A percentile compares a stretch with the other conserved stretches of the same genome.
Conservation (phyloP, 2,888 invertebrate genomes). For the Eupithecia subfuscata region DNA sequence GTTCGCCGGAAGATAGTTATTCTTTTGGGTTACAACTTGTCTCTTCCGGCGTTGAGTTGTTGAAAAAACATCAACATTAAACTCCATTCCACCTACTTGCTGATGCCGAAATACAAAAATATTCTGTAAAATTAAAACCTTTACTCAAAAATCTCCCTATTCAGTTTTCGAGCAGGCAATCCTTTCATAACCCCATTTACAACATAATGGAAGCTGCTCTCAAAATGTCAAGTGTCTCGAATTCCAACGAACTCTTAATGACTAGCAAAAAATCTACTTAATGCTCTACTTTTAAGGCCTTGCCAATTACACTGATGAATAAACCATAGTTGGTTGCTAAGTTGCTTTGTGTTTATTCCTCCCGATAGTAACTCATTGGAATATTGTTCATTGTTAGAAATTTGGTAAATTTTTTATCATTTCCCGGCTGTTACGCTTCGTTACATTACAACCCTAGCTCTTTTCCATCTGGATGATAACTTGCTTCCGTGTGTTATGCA, state of each 20-base stretch:
- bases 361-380: neutral
- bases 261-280: neutral
- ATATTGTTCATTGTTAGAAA: neutral
- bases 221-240: conserved; percentile 10
- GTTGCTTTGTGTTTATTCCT: neutral
- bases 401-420: neutral
- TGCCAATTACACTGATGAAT: neutral
- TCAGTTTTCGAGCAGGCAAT: neutral
- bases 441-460: conserved; percentile 35
- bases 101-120: neutral
- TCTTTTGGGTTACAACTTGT: neutral
- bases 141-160: neutral
- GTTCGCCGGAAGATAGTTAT: neutral
- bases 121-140: neutral
- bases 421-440: conserved; percentile 4
- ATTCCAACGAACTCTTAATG: conserved; percentile 1
- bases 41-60: neutral
- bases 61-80: neutral
- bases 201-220: conserved; percentile 7
- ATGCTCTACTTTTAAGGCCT: neutral
- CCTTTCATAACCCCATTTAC: conserved; percentile 12
- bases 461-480: conserved; percentile 57
- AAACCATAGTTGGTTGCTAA: neutral
- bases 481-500: conserved; percentile 49
- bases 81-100: neutral